A percentile compares a stretch with the other conserved stretches of the same genome.
These are phyloP conservation scores for Macrotus californicus DNA, from an alignment of 2,113 vertebrate species.

Conservation along the genomic window DNA sequence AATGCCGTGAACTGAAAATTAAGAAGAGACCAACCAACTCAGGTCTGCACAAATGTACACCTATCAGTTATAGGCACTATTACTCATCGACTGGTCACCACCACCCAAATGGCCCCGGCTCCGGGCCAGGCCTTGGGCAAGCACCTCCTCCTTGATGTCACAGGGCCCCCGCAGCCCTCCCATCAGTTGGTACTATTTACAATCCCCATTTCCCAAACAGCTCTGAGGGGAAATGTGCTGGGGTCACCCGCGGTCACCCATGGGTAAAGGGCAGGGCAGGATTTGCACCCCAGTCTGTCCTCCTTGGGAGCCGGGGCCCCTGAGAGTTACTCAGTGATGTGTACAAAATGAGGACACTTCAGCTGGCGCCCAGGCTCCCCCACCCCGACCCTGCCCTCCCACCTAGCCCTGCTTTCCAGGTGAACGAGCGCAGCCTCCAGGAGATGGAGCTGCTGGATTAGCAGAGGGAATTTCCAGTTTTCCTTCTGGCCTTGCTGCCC, in stretches of 20 bases:
- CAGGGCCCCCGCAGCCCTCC: not conserved
- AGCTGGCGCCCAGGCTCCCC: not conserved
- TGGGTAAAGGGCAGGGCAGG: not conserved
- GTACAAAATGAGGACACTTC: not conserved
- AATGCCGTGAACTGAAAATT: not conserved
- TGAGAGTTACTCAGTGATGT: not conserved
- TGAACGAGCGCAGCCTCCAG: rapidly evolving
- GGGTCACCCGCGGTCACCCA: not conserved
- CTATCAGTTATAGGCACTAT: not conserved
- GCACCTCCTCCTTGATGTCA: not conserved
- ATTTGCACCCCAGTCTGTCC: not conserved
- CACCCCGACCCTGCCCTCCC: not conserved
- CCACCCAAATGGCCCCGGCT: rapidly evolving
- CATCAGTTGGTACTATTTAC: not conserved
- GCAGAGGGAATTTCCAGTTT: not conserved
- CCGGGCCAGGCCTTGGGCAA: not conserved
- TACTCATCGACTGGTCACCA: not conserved
- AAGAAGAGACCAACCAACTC: not conserved
- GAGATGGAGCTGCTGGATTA: not conserved
- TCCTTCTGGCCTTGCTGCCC: not conserved
- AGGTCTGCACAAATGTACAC: rapidly evolving
- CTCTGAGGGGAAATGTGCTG: not conserved
- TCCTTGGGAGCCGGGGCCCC: not conserved
- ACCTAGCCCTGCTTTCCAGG: not conserved
- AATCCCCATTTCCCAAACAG: not conserved